These are phyloP conservation scores for human (Homo sapiens) DNA, from an alignment of 2,113 vertebrate species.

Conservation along the genomic window DNA sequence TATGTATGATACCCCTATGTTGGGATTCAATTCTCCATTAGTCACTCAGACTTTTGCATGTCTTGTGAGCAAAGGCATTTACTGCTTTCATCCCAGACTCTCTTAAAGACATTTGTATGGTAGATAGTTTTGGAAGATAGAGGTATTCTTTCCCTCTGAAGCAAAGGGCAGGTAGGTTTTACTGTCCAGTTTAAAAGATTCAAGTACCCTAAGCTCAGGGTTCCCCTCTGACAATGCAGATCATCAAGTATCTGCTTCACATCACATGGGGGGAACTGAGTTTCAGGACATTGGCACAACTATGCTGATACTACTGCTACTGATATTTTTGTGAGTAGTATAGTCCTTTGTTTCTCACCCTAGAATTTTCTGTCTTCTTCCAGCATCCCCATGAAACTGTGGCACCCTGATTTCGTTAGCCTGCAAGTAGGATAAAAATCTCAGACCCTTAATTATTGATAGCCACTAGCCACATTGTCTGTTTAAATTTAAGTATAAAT, in stretches of 20 bases:
- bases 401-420: not conserved
- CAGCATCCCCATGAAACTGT: not conserved
- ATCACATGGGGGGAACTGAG: not conserved
- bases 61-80: not conserved
- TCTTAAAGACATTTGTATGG: not conserved
- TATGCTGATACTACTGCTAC: not conserved
- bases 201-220: not conserved
- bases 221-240: not conserved
- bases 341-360: not conserved
- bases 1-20: not conserved
- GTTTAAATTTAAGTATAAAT: not conserved
- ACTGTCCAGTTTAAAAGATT: not conserved
- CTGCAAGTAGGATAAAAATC: not conserved
- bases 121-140: not conserved
- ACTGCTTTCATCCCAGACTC: not conserved
- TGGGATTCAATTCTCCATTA: not conserved
- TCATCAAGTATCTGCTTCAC: not conserved
- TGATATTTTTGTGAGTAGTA: not conserved
- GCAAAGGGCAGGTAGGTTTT: not conserved
- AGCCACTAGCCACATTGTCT: not conserved
- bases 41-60: not conserved
- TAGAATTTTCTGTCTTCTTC: not conserved
- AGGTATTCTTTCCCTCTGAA: not conserved
- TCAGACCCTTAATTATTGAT: not conserved
- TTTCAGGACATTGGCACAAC: not conserved